Evolutionary conservation across 2,888 invertebrate genomes (phyloP), one percentile per base, ranked within the genome.

Genomic region (Meta bourneti): DNA sequence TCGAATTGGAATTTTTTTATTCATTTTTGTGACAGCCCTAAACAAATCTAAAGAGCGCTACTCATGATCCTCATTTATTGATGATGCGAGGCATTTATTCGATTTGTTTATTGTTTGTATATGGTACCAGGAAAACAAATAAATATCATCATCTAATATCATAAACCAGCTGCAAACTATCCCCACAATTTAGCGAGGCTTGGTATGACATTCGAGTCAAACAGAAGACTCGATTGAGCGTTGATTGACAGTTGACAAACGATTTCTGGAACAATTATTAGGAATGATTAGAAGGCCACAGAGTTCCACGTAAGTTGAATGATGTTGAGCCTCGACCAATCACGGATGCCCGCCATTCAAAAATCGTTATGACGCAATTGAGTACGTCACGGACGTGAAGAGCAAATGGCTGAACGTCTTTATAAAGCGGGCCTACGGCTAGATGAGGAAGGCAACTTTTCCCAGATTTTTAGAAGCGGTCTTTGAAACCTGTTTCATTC

Each of bases 371-470:
- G 86, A 86, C 86, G 86, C 69, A 86, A 49, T 69, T 11, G 49
- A 8, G 13, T 11, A 86, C 86, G 86, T 86, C 86, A 86, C 74
- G 49, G 70, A 70, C 19, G 20, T 16, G 51, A 70, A 13, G 61
- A 70, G 51, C 86, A 78, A 86, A 86, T 86, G 78, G 71, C 6
- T 49, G 78, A 20, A 6, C 48, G 86, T 78, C 78, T 70, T 86
- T 78, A 86, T 78, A 86, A 86, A 78, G 70, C 69, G n/a, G 16
- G 20, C 77, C 70, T 71, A 71, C 52, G 86, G 48, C 49, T 61
- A 48, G 84, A 54, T 84, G 84, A 82, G 72, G 20, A 71, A 54
- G 20, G 84, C 84, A 84, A 84, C 74, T 84, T 75, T 75, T 75
- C 51, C 74, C 61, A 75, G 75, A 54, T 48, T 75, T 84, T 20